phyloP scores from a whole-genome alignment of 2,888 invertebrate genomes.

The Netelia inedita region DNA sequence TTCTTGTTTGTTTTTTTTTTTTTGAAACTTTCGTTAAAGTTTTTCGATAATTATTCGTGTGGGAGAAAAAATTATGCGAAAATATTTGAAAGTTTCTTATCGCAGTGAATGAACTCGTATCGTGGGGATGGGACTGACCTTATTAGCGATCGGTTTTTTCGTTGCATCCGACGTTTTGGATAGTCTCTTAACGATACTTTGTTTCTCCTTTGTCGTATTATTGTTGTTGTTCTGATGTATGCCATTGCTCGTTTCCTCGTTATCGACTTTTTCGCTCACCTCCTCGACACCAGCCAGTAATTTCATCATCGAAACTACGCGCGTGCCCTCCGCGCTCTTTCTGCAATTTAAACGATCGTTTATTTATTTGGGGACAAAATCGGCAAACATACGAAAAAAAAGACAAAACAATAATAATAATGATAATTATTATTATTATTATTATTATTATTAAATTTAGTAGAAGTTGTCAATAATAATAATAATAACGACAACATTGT shows the following conservation, averaged over 20 bases:
- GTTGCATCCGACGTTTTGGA: slow-evolving; percentile 70
- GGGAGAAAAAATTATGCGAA: no score
- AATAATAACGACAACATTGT: no score
- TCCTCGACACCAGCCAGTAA: slow-evolving; percentile 83
- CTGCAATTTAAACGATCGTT: slow-evolving; percentile 38
- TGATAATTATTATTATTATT: no score
- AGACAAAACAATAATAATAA: no score
- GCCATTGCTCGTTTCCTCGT: slow-evolving; percentile 70
- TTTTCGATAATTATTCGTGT: no score
- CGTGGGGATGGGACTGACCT: slow-evolving; percentile 73
- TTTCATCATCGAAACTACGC: slow-evolving; percentile 82
- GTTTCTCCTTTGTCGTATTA: slow-evolving; percentile 65
- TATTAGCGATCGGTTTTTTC: slow-evolving; percentile 73
- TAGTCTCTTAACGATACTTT: slow-evolving; percentile 74
- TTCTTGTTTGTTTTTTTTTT: background rate
- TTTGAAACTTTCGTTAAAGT: no score
- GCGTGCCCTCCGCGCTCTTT: slow-evolving; percentile 9
- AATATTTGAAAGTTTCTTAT: no score
- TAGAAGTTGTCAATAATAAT: no score
- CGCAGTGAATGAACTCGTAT: background rate
- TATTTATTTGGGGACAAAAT: background rate
- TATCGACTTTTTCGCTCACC: slow-evolving; percentile 70
- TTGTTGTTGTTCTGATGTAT: slow-evolving; percentile 72
- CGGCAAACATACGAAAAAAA: background rate
- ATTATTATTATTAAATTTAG: no score